Percentiles rank a stretch among this genome's conserved stretches.
Evolutionary conservation across 1,140 invertebrate genomes (phyloP).

Genomic region (Holotrichia oblita): DNA sequence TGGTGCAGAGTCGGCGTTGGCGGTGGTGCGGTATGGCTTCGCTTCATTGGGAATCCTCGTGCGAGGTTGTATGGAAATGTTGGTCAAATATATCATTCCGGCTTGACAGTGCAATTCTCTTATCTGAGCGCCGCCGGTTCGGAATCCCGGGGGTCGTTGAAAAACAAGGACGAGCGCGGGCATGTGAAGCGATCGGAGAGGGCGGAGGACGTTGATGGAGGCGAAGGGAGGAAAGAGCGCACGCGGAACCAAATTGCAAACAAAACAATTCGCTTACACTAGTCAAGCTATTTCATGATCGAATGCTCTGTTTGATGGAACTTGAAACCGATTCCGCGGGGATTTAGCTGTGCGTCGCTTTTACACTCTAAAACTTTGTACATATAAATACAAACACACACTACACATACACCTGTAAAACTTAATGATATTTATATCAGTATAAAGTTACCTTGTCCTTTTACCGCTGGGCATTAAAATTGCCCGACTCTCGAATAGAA

Average conservation of each 20-base stretch:
- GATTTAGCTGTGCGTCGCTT: slow-evolving; percentile 23
- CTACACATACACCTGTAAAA: not conserved
- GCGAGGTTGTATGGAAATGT: slow-evolving; percentile 76
- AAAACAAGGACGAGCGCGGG: slow-evolving; percentile 56
- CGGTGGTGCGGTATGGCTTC: slow-evolving; percentile 38
- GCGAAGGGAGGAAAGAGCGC: slow-evolving; percentile 39
- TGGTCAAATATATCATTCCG: slow-evolving; percentile 88
- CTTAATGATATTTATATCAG: not conserved
- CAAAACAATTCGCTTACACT: slow-evolving; percentile 56
- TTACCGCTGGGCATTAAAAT: not conserved
- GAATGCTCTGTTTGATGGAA: slow-evolving; percentile 45
- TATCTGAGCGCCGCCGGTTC: slow-evolving; percentile 71
- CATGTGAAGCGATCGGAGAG: slow-evolving; percentile 33
- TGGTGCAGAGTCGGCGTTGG: slow-evolving; percentile 20
- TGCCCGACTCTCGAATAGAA: too few relatives aligned
- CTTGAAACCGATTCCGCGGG: slow-evolving; percentile 43
- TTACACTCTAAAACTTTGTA: slow-evolving; percentile 20
- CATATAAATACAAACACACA: slow-evolving; percentile 20
- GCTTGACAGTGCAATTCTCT: slow-evolving; percentile 88
- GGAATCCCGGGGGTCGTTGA: slow-evolving; percentile 59
- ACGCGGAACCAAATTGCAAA: slow-evolving; percentile 56
- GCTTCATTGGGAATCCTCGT: slow-evolving; percentile 62
- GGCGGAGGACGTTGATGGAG: slow-evolving; percentile 43
- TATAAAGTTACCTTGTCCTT: not conserved
- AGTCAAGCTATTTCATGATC: slow-evolving; percentile 48